Evolutionary conservation across 2,888 invertebrate genomes (phyloP), one percentile per base, ranked within the genome.

Genomic region (Neelides folsomi): DNA sequence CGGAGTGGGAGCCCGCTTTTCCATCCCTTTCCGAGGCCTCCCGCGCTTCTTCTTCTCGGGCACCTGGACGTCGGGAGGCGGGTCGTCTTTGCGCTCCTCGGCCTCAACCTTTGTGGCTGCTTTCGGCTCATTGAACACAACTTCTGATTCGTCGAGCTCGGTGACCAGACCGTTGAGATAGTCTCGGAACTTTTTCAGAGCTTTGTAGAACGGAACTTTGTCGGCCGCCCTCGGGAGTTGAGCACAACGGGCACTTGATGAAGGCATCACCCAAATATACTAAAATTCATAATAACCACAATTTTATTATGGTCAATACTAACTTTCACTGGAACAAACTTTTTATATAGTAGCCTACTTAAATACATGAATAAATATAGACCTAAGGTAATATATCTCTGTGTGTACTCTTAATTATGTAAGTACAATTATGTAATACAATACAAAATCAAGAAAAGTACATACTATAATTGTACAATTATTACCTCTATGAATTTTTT

Each of bases 261-360:
- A 95, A 60, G 95, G 95, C 94, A 95, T 94, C 69, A 97, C 95
- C 88, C 90, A 97, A 78, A 94, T 88, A 71, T 88, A 85, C 93
- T 55, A 37, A 16, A 54, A 47, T 27, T 27, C 27, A 27, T 5
- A 27, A 5, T 27, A n/a, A n/a, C n/a, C n/a, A n/a, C 12, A 9
- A 36, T 19, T 18, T 16, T n/a, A 41, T 41, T 41, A 41, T 9
- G 13, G 7, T 47, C 13, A 49, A 15, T 42, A 49, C n/a, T 27
- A 20, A 42, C 20, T 49, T 7, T 27, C 19, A 36, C 9, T 36
- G 16, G 6, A 36, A 6, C n/a, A n/a, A n/a, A n/a, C n/a, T n/a
- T n/a, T n/a, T n/a, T n/a, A n/a, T n/a, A n/a, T n/a, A n/a, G n/a
- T n/a, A n/a, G n/a, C n/a, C n/a, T n/a, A n/a, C n/a, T n/a, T n/a